Evolutionary conservation across 2,113 vertebrate genomes (phyloP).

Genomic region (Melanerpes aurifrons): DNA sequence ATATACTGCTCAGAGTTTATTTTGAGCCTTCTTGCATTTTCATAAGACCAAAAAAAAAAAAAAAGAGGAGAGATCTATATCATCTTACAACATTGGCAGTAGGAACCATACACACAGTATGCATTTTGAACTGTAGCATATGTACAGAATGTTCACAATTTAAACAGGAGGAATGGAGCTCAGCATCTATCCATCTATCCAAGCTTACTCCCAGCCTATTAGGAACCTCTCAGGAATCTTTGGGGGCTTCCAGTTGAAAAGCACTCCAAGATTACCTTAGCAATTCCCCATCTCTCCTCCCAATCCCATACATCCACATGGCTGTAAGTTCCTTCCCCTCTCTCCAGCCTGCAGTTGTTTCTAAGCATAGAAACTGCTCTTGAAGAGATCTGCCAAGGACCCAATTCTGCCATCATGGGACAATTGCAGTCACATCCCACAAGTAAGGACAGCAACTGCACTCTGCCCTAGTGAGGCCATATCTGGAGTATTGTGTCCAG

Average conservation of each 20-base stretch:
- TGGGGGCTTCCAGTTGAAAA: not conserved
- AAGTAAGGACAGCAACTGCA: not conserved
- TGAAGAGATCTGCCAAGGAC: not conserved
- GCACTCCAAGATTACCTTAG: not conserved
- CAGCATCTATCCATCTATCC: conserved; percentile 20
- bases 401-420: not conserved
- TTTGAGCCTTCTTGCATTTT: conserved; percentile 73
- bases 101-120: conserved; percentile 72
- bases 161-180: conserved; percentile 65
- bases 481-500: too few species aligned
- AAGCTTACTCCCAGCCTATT: not conserved
- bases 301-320: not conserved
- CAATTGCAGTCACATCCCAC: not conserved
- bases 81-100: conserved; percentile 75
- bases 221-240: not conserved
- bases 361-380: not conserved
- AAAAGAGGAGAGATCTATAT: conserved; percentile 70
- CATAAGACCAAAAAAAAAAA: conserved; percentile 72
- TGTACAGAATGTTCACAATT: conserved; percentile 73
- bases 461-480: not conserved
- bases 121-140: conserved; percentile 75
- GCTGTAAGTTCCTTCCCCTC: not conserved
- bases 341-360: not conserved
- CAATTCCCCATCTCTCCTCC: not conserved
- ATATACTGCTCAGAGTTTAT: conserved; percentile 70